Evolutionary conservation across 2,888 invertebrate genomes (phyloP).

Genomic region (Pristionchus exspectatus): DNA sequence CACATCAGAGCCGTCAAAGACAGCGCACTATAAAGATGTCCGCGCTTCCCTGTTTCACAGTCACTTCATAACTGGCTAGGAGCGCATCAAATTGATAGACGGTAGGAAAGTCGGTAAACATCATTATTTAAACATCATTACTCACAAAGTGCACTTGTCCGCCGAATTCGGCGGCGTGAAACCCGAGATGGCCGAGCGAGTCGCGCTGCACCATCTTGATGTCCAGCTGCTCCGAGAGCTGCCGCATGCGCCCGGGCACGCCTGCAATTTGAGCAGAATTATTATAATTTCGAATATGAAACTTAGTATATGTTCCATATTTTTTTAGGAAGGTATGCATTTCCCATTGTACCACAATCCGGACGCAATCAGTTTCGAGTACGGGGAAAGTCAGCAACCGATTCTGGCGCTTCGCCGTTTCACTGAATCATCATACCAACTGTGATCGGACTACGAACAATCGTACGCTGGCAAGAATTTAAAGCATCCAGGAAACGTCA

Average conservation of each 20-base stretch:
- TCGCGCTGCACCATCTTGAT: slow-evolving; percentile 74
- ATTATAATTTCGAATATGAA: no score
- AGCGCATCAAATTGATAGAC: background rate
- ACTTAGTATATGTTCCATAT: no score
- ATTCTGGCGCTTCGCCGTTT: slow-evolving; percentile 27
- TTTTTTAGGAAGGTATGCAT: no score
- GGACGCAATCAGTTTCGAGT: no score
- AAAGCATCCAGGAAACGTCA: no score
- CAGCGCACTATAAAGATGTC: no score
- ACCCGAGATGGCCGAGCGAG: slow-evolving; percentile 70
- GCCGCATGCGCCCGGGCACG: background rate
- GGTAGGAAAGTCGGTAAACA: no score
- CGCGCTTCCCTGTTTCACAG: background rate
- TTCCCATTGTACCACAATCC: no score
- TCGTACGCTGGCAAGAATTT: no score
- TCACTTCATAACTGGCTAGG: background rate
- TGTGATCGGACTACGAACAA: background rate
- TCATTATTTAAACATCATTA: no score
- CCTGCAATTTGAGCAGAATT: slow-evolving; percentile 33
- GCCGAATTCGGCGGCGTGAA: slow-evolving; percentile 65
- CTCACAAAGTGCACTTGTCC: slow-evolving; percentile 59
- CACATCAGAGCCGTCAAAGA: no score
- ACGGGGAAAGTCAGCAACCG: no score
- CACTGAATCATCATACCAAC: background rate
- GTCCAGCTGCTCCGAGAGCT: slow-evolving; percentile 65